Percentiles rank a stretch among this genome's conserved stretches.
Conservation (phyloP, 2,888 invertebrate genomes). For the Oscheius sp. region DNA sequence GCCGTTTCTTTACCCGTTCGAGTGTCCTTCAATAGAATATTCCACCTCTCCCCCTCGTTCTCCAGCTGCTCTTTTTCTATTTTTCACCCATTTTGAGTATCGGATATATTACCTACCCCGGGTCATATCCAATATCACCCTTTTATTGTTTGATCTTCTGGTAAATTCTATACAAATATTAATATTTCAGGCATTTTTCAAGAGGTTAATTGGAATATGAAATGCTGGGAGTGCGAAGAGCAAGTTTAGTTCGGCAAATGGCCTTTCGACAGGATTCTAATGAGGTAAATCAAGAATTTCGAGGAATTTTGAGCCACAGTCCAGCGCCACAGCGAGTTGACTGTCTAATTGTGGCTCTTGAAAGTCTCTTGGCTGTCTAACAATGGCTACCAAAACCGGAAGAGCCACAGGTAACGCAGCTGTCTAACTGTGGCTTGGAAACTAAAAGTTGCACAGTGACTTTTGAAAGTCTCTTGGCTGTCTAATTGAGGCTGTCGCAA, state of each 20-base stretch:
- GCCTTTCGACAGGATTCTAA: conserved; percentile 60
- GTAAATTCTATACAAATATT: too few relatives aligned
- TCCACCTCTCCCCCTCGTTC: neutral
- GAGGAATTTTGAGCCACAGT: too few relatives aligned
- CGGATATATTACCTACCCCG: neutral
- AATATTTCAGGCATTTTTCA: neutral
- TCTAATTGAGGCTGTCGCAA: too few relatives aligned
- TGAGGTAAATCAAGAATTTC: conserved; percentile 39
- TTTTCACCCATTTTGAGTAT: neutral
- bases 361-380: too few relatives aligned
- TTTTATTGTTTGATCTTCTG: neutral
- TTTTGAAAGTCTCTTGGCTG: too few relatives aligned
- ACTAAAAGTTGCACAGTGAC: too few relatives aligned
- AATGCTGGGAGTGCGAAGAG: conserved; percentile 57
- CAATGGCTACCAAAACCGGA: too few relatives aligned
- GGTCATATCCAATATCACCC: neutral
- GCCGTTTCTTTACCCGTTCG: too few relatives aligned
- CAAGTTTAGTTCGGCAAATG: conserved; percentile 58
- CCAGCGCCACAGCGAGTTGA: too few relatives aligned
- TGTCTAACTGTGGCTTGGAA: too few relatives aligned
- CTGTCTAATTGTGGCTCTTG: too few relatives aligned
- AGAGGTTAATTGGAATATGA: conserved; percentile 40
- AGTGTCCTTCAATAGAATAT: neutral
- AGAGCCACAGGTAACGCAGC: too few relatives aligned
- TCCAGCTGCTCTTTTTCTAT: neutral